Conservation (phyloP, 2,797 vertebrate species). For the Yasuhikotakia modesta region DNA sequence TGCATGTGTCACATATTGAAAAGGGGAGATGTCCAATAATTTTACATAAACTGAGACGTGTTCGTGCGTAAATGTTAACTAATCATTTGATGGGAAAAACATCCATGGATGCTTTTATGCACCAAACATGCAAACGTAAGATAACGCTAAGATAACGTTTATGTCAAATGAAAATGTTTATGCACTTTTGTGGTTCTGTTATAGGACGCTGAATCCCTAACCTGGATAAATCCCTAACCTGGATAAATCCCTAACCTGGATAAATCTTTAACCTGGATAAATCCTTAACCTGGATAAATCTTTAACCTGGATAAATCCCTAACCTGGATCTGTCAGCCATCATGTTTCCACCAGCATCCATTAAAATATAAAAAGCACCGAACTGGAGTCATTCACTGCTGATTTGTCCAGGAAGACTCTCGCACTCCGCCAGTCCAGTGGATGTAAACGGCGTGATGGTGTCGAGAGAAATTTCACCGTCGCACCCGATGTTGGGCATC, state of each 20-base stretch:
- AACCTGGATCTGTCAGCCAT: not conserved
- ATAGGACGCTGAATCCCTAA: not conserved
- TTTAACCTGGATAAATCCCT: too few relatives aligned
- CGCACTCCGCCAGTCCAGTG: conserved; percentile 39
- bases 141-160: not conserved
- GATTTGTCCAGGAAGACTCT: conserved; percentile 69
- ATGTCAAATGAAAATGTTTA: not conserved
- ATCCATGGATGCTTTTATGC: not conserved
- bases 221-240: too few relatives aligned
- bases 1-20: not conserved
- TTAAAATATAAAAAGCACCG: not conserved
- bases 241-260: too few relatives aligned
- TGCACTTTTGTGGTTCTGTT: not conserved
- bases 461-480: conserved; percentile 59
- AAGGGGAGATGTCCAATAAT: not conserved
- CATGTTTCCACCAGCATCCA: not conserved
- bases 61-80: not conserved
- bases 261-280: too few relatives aligned
- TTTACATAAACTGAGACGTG: not conserved
- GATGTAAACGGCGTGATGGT: conserved; percentile 64
- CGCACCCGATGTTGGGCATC: conserved; percentile 66
- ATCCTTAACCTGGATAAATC: too few relatives aligned
- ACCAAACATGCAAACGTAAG: not conserved
- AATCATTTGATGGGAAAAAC: not conserved
- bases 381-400: conserved; percentile 34